phyloP scores from a whole-genome alignment of 2,888 invertebrate genomes.

The Xylota segnis region DNA sequence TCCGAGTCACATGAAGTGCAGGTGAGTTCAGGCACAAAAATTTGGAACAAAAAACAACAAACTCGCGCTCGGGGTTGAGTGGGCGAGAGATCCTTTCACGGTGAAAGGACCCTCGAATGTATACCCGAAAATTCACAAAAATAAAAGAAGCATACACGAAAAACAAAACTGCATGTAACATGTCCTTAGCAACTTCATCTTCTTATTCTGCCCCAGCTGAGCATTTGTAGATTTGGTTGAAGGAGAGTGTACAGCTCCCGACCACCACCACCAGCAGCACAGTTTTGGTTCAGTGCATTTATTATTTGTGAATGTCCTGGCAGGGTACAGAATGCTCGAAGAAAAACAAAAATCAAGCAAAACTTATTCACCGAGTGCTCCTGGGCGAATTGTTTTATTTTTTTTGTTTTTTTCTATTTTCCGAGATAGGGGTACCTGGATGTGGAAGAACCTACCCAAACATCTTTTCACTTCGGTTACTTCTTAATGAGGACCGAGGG shows the following conservation, averaged over 20 bases:
- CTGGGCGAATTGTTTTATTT: constrained; percentile 34
- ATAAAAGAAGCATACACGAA: constrained; percentile 27
- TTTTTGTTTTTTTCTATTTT: neutral
- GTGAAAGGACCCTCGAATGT: constrained; percentile 50
- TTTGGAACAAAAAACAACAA: constrained; percentile 43
- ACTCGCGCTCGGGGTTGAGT: constrained; percentile 4
- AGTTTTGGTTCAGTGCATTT: constrained; percentile 71
- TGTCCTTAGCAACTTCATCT: constrained; percentile 45
- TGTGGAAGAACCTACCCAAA: constrained; percentile 68
- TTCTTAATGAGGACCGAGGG: constrained; percentile 77
- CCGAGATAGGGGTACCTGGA: constrained; percentile 23
- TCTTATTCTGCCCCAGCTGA: constrained; percentile 30
- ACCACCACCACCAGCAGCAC: constrained; percentile 14
- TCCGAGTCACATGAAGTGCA: constrained; percentile 21
- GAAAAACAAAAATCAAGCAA: constrained; percentile 46
- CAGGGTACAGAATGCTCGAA: constrained; percentile 27
- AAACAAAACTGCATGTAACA: constrained; percentile 46
- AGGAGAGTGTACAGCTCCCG: neutral
- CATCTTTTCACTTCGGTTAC: constrained; percentile 77
- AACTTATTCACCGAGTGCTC: constrained; percentile 66
- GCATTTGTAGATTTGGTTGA: neutral
- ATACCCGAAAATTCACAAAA: constrained; percentile 54
- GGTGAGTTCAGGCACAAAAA: constrained; percentile 10
- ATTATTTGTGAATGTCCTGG: constrained; percentile 74
- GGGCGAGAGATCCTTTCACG: constrained; percentile 32